Evolutionary conservation across 2,797 vertebrate genomes (phyloP).

Genomic region (Coracias cyanogaster): DNA sequence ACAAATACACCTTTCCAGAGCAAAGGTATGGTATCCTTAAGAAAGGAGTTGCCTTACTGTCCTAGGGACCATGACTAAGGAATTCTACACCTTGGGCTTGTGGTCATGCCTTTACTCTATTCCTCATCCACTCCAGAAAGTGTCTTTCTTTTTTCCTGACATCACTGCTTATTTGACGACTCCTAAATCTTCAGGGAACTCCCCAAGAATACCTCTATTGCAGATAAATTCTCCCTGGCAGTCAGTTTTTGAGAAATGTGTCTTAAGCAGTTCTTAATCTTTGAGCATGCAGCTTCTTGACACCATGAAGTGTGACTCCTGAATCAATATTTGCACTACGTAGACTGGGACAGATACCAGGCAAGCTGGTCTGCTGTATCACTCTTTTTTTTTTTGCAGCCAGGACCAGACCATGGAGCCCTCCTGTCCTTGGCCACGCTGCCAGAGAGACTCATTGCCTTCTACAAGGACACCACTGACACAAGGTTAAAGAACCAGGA

Average conservation of each 20-base stretch:
- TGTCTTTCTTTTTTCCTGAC: neutral
- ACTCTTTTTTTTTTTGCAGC: neutral
- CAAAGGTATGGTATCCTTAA: neutral
- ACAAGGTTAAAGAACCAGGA: too few relatives aligned
- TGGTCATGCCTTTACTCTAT: neutral
- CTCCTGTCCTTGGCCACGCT: too few relatives aligned
- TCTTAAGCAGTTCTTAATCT: neutral
- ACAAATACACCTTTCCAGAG: neutral
- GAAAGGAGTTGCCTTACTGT: neutral
- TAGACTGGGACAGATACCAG: neutral
- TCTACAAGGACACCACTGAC: too few relatives aligned
- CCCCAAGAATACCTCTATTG: neutral
- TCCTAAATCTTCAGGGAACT: neutral
- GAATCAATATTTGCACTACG: neutral
- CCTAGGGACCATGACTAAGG: neutral
- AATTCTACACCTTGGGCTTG: neutral
- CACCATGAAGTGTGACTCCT: neutral
- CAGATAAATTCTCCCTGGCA: neutral
- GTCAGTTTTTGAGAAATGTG: neutral
- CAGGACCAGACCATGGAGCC: too few relatives aligned
- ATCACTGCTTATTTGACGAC: neutral
- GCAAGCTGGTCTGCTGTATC: neutral
- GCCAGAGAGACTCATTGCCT: too few relatives aligned
- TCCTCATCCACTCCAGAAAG: neutral
- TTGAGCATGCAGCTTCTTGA: neutral